phyloP scores from a whole-genome alignment of 2,888 invertebrate genomes.

The Meandrusa payeni region DNA sequence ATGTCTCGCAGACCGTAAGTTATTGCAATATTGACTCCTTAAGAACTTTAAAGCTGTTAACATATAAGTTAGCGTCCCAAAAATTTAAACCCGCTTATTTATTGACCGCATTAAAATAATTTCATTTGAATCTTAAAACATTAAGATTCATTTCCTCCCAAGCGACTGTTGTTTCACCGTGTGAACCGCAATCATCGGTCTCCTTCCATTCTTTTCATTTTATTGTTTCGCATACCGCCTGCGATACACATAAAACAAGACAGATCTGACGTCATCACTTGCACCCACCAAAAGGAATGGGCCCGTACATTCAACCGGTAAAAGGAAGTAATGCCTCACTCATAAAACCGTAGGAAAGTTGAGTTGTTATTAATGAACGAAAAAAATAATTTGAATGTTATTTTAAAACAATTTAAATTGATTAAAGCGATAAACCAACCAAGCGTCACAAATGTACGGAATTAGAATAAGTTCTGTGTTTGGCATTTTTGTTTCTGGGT shows the following conservation, averaged over 20 bases:
- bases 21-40: no score
- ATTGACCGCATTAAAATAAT: no score
- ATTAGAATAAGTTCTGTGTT: constrained; percentile 19
- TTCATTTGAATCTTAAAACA: no score
- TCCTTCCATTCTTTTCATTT: constrained; percentile 1
- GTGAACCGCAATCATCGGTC: constrained; percentile 2
- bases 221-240: constrained; percentile 14
- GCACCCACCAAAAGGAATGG: constrained; percentile 2
- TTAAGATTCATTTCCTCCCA: neutral
- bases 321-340: constrained; percentile 17
- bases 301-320: neutral
- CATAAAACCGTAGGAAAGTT: neutral
- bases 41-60: no score
- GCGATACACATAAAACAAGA: constrained; percentile 8
- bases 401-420: constrained; percentile 17
- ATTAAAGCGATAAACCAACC: constrained; percentile 23
- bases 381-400: constrained; percentile 13
- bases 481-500: neutral
- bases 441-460: constrained; percentile 15
- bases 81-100: no score
- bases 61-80: no score
- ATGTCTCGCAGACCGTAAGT: no score
- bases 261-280: constrained; percentile 11
- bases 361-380: neutral
- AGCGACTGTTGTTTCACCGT: neutral